Evolutionary conservation across 2,888 invertebrate genomes (phyloP), one percentile per base, ranked within the genome.

Genomic region (Hecatera dysodea): DNA sequence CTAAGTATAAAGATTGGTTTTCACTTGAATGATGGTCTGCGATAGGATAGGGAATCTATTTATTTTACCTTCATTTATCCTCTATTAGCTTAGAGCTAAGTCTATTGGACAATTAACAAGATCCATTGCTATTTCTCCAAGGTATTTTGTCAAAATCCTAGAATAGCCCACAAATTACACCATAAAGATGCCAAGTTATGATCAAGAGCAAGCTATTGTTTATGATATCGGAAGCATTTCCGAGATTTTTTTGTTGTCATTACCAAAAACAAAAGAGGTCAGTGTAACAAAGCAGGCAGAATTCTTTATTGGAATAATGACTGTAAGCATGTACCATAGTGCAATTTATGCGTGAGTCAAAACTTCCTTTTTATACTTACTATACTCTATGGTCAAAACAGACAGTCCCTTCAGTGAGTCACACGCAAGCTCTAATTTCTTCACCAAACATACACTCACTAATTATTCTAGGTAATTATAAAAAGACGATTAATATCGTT

Each of bases 371-470:
- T n/a, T n/a, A n/a, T n/a, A n/a, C n/a, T n/a, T n/a, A n/a, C n/a
- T n/a, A n/a, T n/a, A n/a, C n/a, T n/a, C n/a, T n/a, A n/a, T n/a
- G n/a, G n/a, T n/a, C n/a, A n/a, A 75, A 59, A 57, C 71, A 75
- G 61, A 50, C 72, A 53, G 66, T 59, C 46, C 73, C 62, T 59
- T 65, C 27, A 55, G 27, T 84, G 85, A 86, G 55, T 86, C 83
- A 86, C 44, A 7, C 24, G 83, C 55, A 24, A 78, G 85, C 78
- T 85, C 85, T 61, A 85, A 81, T 86, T 85, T 85, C 86, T 83
- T 83, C 73, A 59, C 57, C 73, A 86, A 84, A 78, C 69, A 67
- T 71, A 79, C 72, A 83, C 74, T 80, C 81, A 83, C 81, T 80
- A 71, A 76, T 75, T 75, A 70, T 86, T 82, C 78, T 72, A 69